A percentile compares a stretch with the other conserved stretches of the same genome.
Evolutionary conservation across 2,113 vertebrate species (phyloP).

Genomic region (Otus sunia): DNA sequence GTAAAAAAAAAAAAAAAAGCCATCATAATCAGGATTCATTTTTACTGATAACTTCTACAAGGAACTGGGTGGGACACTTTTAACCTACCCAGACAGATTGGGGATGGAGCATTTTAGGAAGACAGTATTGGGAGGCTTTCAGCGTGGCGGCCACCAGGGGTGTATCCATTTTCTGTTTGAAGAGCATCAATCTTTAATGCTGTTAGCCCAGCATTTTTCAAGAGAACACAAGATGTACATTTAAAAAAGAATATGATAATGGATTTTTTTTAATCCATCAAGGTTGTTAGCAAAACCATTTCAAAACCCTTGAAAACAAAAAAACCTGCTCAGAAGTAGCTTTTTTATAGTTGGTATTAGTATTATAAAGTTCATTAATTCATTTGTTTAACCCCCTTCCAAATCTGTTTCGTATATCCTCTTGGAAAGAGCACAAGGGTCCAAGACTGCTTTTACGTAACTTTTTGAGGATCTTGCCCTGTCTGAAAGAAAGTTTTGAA

Average conservation of each 20-base stretch:
- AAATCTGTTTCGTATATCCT: not conserved
- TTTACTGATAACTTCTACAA: not conserved
- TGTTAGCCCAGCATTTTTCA: not conserved
- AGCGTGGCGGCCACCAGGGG: not conserved
- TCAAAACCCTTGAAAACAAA: not conserved
- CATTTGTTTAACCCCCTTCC: not conserved
- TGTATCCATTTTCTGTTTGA: not conserved
- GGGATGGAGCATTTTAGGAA: not conserved
- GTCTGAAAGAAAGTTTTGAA: not conserved
- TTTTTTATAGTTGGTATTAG: not conserved
- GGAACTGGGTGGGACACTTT: not conserved
- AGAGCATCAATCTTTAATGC: not conserved
- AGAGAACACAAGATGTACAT: not conserved
- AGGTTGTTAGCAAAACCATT: not conserved
- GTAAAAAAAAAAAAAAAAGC: not conserved
- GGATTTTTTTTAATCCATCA: not conserved
- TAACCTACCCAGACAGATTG: not conserved
- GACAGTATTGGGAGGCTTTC: not conserved
- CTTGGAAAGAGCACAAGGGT: not conserved
- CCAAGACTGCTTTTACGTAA: not conserved
- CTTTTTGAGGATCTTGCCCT: not conserved
- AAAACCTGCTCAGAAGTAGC: not conserved
- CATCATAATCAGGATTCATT: not conserved
- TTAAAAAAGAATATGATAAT: not conserved
- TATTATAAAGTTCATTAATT: not conserved